These are phyloP conservation scores for Ursus arctos DNA, from an alignment of 2,113 vertebrate species.

Conservation along the genomic window DNA sequence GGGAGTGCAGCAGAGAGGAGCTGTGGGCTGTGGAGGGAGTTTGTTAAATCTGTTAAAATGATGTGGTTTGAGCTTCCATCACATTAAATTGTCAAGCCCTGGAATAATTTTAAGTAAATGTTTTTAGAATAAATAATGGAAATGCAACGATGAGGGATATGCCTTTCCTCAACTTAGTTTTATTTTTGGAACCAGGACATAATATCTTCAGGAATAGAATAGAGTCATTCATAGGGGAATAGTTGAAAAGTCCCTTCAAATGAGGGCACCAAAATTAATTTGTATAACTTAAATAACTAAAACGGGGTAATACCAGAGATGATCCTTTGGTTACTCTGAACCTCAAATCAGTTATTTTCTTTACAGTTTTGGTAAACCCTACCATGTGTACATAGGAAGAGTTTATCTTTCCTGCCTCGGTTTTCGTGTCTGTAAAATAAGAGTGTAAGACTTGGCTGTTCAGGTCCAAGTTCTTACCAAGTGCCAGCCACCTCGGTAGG, in stretches of 20 bases:
- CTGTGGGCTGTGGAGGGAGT: background rate
- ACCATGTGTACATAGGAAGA: background rate
- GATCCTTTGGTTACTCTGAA: background rate
- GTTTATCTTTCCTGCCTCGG: background rate
- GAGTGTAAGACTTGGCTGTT: background rate
- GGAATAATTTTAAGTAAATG: slow-evolving; percentile 15
- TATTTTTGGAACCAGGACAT: slow-evolving; percentile 62
- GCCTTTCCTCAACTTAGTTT: slow-evolving; percentile 33
- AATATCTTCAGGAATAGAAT: slow-evolving; percentile 49
- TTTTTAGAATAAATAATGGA: slow-evolving; percentile 68
- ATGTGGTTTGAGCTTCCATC: background rate
- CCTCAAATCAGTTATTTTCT: background rate
- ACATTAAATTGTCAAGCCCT: background rate
- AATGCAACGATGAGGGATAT: slow-evolving; percentile 48
- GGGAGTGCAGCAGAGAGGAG: background rate
- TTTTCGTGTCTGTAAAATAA: background rate
- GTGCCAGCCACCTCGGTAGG: background rate
- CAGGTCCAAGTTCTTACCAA: background rate
- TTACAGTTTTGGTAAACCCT: background rate
- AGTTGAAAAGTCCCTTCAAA: background rate
- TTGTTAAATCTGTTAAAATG: background rate
- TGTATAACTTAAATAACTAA: background rate
- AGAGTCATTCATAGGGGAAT: background rate
- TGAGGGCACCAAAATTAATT: background rate
- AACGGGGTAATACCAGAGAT: background rate